Evolutionary conservation across 2,888 invertebrate genomes (phyloP).

Genomic region (Dolomedes plantarius): DNA sequence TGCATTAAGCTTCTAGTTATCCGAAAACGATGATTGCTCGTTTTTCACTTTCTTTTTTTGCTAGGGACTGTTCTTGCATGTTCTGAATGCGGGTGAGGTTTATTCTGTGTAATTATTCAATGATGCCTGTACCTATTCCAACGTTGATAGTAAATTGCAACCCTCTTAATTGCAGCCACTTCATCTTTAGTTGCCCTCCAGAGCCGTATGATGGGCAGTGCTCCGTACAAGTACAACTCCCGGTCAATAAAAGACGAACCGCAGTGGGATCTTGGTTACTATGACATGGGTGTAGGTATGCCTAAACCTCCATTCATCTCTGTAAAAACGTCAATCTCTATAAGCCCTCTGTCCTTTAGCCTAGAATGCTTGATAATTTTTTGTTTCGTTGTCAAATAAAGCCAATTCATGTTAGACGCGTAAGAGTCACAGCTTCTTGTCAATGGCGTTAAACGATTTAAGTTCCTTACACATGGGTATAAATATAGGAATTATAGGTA

Average conservation of each 20-base stretch:
- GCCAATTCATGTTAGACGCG: too few relatives aligned
- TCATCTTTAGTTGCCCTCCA: constrained; percentile 70
- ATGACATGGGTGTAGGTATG: constrained; percentile 72
- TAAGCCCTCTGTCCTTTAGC: neutral
- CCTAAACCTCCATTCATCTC: constrained; percentile 68
- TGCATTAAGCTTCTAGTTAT: neutral
- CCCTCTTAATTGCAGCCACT: constrained; percentile 67
- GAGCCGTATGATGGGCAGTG: constrained; percentile 69
- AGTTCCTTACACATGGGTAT: too few relatives aligned
- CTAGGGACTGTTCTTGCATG: neutral
- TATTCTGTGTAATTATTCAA: constrained; percentile 28
- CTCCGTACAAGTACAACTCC: constrained; percentile 70
- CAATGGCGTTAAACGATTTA: too few relatives aligned
- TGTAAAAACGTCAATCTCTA: constrained; percentile 5
- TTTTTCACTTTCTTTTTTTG: neutral
- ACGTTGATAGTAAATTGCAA: constrained; percentile 52
- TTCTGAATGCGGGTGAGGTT: constrained; percentile 25
- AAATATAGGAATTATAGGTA: too few relatives aligned
- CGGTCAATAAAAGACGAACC: constrained; percentile 70
- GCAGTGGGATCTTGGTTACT: constrained; percentile 71
- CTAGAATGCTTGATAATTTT: neutral
- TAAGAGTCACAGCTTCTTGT: too few relatives aligned
- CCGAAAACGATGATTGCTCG: neutral
- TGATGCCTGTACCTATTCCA: constrained; percentile 4
- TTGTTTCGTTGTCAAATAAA: neutral